Base-by-base conservation (phyloP, 1,140 invertebrate species). In the Lysiphlebus fabarum region DNA sequence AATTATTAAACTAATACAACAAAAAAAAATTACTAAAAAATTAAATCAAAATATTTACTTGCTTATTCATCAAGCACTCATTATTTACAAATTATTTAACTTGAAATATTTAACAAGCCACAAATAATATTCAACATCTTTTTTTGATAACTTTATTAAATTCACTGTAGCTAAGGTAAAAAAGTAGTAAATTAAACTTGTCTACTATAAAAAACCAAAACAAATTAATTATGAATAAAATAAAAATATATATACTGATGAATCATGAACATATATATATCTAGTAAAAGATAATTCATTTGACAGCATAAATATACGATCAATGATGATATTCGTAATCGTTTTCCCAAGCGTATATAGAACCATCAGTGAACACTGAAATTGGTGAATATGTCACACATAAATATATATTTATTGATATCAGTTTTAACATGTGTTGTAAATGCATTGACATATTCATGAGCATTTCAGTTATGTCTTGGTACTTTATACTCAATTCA, bases 21-120 rank as follows among this genome's bases (percentile, higher is more conserved):
- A n/a, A n/a, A n/a, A n/a, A n/a, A n/a, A n/a, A n/a, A n/a, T n/a
- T n/a, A n/a, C n/a, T n/a, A n/a, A n/a, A n/a, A n/a, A n/a, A 26
- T 26, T 26, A 26, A 26, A 26, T 1, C 1, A 26, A 26, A 26
- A 26, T 26, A 26, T 26, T 4, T 1, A 26, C 17, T 26, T 26
- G 17, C 14, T 26, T 45, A 44, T 41, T 55, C 53, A 55, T 45
- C 53, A 55, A 55, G 53, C 53, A 7, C 33, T 55, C 53, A 55
- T 55, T 55, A 55, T 55, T 55, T 55, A 44, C 42, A 45, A 55
- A 55, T 55, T 55, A 55, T 55, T 45, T 42, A 11, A 36, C 17
- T 45, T 36, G 53, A 41, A 34, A 45, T 45, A 44, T 33, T 11
- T 26, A 7, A 9, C n/a, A 12, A 2, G 41, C 2, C 9, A 7